Base-by-base conservation (phyloP, 2,888 invertebrate species). In the Crossocerus cetratus region DNA sequence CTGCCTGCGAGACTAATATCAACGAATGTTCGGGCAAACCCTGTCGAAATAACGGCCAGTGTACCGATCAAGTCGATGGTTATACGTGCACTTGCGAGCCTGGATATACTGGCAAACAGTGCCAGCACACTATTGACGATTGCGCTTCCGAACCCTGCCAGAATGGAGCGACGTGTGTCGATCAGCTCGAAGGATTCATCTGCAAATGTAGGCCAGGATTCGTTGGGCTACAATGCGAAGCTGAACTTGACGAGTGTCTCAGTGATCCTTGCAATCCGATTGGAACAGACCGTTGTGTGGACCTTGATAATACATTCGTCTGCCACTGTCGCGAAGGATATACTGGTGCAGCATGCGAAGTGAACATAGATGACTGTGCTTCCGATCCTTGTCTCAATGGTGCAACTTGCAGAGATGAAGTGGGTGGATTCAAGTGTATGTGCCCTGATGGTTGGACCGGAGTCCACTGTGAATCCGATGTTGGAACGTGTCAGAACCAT, bases 171-270 rank as follows among this genome's bases (percentile, higher is more conserved):
- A 94, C 95, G 0, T 98, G 98, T 86, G 89, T 94, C 0, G 97
- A 98, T 87, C 95, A 96, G 86, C 92, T 97, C 20, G 97, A 98
- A 87, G 97, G 97, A 22, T 99, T 98, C 88, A 92, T 93, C 43
- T 99, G 99, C 90, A 96, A 96, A 89, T 99, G 99, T 87, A 93
- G 97, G 69, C 97, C 98, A 14, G 98, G 98, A 43, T 99, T 94
- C 87, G 95, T 97, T 45, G 97, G 98, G 0, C 91, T 97, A n/a
- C 97, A 97, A 86, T 98, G 98, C 87, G 98, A 98, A 91, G 97
- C 97, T 14, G 97, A 96, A 87, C 96, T 97, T 73, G 97, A 98
- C 86, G 98, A 98, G 90, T 98, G 98, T 86, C 91, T 97, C 63
- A 96, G 95, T 80, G 97, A 97, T 88, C 98, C 97, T 13, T 98